Evolutionary conservation across 1,140 invertebrate genomes (phyloP).

Genomic region (Heliconius congener): DNA sequence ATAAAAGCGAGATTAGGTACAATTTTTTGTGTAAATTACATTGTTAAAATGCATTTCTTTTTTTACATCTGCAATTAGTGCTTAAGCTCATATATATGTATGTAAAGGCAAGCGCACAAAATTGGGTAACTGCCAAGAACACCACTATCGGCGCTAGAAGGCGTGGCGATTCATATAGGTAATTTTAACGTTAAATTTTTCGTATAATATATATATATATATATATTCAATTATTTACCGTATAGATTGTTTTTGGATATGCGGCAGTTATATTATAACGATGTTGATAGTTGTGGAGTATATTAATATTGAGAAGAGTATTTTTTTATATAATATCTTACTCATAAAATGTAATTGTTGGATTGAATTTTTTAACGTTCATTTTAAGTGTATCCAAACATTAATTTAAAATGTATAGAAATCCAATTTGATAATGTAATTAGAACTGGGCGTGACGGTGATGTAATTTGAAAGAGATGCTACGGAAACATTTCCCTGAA

Average conservation of each 20-base stretch:
- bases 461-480: neutral
- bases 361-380: neutral
- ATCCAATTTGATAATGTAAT: neutral
- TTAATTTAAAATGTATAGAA: neutral
- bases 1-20: neutral
- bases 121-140: constrained; percentile 1
- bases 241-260: no score
- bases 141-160: neutral
- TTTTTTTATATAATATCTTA: no score
- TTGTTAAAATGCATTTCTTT: neutral
- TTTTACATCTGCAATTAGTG: neutral
- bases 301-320: no score
- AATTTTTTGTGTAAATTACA: neutral
- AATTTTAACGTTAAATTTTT: neutral
- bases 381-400: neutral
- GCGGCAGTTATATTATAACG: no score
- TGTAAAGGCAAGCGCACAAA: neutral
- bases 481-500: neutral
- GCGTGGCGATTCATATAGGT: neutral
- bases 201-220: no score
- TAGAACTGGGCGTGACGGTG: neutral
- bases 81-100: neutral
- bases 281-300: neutral
- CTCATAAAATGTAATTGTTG: no score
- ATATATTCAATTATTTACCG: neutral